These are phyloP conservation scores for Dendropsophus ebraccatus DNA, from an alignment of 2,113 vertebrate genomes.

Conservation along the genomic window DNA sequence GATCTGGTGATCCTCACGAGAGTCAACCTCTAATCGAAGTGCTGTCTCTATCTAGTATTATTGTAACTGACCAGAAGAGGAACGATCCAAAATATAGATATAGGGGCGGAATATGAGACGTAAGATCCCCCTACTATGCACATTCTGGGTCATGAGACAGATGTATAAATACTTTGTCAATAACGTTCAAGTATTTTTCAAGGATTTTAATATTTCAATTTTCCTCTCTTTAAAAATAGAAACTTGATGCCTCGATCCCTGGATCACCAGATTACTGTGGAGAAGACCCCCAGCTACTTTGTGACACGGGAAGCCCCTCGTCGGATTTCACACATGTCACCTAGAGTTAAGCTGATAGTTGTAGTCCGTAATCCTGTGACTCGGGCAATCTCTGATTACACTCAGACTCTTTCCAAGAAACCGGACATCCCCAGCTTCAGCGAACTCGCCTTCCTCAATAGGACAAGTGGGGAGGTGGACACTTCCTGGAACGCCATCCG, in stretches of 20 bases:
- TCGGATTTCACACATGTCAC: constrained; percentile 89
- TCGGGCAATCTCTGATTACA: constrained; percentile 94
- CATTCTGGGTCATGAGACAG: not conserved
- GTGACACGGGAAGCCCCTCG: constrained; percentile 89
- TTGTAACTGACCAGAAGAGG: not conserved
- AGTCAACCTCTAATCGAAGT: too few relatives aligned
- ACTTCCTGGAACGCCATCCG: constrained; percentile 93
- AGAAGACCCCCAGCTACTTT: constrained; percentile 97
- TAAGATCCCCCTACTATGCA: not conserved
- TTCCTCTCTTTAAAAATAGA: constrained; percentile 69
- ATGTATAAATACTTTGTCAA: too few relatives aligned
- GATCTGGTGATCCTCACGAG: too few relatives aligned
- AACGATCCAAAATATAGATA: not conserved
- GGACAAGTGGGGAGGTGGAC: constrained; percentile 86
- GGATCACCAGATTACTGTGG: constrained; percentile 91
- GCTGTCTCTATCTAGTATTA: not conserved
- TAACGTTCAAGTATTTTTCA: not conserved
- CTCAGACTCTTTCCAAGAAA: constrained; percentile 93
- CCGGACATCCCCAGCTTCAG: constrained; percentile 93
- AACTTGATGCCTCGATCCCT: constrained; percentile 91
- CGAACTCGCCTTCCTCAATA: constrained; percentile 90
- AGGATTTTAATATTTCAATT: not conserved
- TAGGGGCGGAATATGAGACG: not conserved
- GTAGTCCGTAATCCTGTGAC: constrained; percentile 95
- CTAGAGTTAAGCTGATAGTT: constrained; percentile 89